Evolutionary conservation across 2,888 invertebrate species (phyloP), one percentile per base, ranked within the genome.

Genomic region (Melanchra persicariae): DNA sequence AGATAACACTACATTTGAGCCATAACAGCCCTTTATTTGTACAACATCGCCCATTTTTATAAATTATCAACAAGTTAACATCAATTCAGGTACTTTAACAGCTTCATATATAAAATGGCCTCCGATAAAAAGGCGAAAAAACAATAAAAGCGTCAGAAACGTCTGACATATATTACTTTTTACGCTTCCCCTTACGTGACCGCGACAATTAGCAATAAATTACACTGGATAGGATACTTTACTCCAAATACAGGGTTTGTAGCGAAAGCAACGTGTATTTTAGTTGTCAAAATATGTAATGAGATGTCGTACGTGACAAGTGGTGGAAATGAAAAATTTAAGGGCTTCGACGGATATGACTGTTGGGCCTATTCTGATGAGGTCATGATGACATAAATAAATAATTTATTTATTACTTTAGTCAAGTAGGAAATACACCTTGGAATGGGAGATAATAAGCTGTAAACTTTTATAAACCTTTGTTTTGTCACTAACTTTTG

Each of bases 121-220:
- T 2, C 66, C 67, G 79, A 70, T 79, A 79, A 69, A 65, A 57
- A 52, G 22, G 22, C 60, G 49, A 67, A 70, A 74, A 75, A 67
- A 79, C 75, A 65, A 62, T 75, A 79, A 70, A 79, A 15, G 51
- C 26, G 80, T 68, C 75, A 58, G n/a, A 26, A 75, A 70, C 61
- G 75, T 67, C n/a, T 34, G 40, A 24, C 54, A 26, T 79, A 68
- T 75, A 74, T 74, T 62, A 70, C 70, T 79, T 70, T 65, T 67
- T 79, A 61, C 64, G 63, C 54, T 67, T 70, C 34, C 64, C 45
- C 10, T 68, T 64, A 64, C 79, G 79, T 79, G 79, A 75, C 75
- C 70, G n/a, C 1, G 26, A 68, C 79, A 62, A 79, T 79, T 65
- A 79, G 40, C 67, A 10, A 70, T 79, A 79, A 70, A 75, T 79